A percentile compares a stretch with the other conserved stretches of the same genome.
phyloP scores from a whole-genome alignment of 2,797 vertebrate genomes.

The Ptychobarbus kaznakovi region DNA sequence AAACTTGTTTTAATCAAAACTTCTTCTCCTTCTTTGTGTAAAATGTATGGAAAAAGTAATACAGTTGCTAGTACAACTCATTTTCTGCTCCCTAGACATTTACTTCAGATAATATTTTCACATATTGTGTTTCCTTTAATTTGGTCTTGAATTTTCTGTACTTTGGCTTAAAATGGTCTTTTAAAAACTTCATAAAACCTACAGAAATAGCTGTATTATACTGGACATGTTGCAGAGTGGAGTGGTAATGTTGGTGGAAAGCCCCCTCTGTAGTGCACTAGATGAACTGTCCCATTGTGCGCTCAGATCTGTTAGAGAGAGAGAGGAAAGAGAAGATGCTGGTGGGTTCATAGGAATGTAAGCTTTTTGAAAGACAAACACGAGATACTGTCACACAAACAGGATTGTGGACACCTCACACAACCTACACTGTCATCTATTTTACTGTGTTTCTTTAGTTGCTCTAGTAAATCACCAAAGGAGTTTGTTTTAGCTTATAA shows the following conservation, averaged over 20 bases:
- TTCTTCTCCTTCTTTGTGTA: not conserved
- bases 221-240: not conserved
- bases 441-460: not conserved
- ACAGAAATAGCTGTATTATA: not conserved
- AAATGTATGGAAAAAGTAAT: not conserved
- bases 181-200: not conserved
- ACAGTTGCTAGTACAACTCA: not conserved
- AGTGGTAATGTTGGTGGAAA: slow-evolving; percentile 21
- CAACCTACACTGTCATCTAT: not conserved
- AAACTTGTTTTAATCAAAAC: too few relatives aligned
- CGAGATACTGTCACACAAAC: not conserved
- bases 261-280: slow-evolving; percentile 44
- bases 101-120: not conserved
- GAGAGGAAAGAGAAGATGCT: not conserved
- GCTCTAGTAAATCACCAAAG: not conserved
- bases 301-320: not conserved
- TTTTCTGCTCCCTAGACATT: not conserved
- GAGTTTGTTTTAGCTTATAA: not conserved
- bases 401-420: not conserved
- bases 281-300: slow-evolving; percentile 6
- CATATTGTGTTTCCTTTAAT: not conserved
- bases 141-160: not conserved
- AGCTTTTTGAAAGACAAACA: not conserved
- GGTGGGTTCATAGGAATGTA: not conserved
- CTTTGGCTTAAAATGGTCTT: not conserved